These are phyloP conservation scores for Artemia franciscana DNA, from an alignment of 1,140 invertebrate genomes.

Conservation along the genomic window DNA sequence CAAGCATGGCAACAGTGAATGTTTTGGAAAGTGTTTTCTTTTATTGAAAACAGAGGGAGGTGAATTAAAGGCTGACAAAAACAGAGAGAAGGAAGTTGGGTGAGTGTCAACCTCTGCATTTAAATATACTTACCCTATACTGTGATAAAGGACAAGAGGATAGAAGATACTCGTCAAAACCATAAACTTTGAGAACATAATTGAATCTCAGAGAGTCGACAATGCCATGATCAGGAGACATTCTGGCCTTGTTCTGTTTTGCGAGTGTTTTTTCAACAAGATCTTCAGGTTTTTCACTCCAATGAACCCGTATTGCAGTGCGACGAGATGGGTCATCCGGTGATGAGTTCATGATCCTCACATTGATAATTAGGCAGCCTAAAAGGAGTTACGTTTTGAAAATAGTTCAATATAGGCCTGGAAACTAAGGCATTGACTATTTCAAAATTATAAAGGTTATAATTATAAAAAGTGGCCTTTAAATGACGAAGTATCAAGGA, in stretches of 20 bases:
- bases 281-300: conserved; percentile 22
- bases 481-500: too few species aligned
- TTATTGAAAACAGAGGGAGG: too few species aligned
- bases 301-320: conserved; percentile 21
- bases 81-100: too few species aligned
- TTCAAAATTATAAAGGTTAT: too few species aligned
- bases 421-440: too few species aligned
- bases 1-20: too few species aligned
- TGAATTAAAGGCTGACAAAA: too few species aligned
- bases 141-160: conserved; percentile 21
- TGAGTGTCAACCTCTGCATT: too few species aligned
- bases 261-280: conserved; percentile 25
- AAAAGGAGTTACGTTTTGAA: too few species aligned
- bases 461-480: too few species aligned
- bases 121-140: conserved; percentile 22
- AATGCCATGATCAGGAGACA: conserved; percentile 14
- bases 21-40: too few species aligned
- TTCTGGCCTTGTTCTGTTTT: conserved; percentile 20
- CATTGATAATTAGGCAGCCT: not conserved
- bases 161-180: conserved; percentile 23
- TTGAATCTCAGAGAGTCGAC: conserved; percentile 19
- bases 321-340: conserved; percentile 1
- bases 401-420: too few species aligned
- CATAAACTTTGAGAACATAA: conserved; percentile 24
- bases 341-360: not conserved